Conservation (phyloP, 2,888 invertebrate genomes). For the Zeuzera pyrina region DNA sequence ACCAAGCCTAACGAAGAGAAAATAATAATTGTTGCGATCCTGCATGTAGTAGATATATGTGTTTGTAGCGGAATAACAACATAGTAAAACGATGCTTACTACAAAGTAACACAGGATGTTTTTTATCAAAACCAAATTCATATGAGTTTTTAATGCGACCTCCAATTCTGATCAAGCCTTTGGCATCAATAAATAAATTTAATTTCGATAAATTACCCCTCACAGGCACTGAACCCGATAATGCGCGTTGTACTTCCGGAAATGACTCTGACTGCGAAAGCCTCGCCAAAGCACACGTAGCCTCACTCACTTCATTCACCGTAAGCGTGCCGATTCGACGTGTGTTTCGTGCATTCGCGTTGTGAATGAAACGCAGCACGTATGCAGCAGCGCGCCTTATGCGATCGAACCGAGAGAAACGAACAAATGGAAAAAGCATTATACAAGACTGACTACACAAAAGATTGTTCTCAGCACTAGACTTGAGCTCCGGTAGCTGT, state of each 20-base stretch:
- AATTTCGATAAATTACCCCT: neutral
- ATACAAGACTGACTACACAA: no score
- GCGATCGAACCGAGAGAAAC: no score
- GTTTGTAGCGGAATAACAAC: constrained; percentile 10
- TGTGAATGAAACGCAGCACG: no score
- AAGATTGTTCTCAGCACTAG: no score
- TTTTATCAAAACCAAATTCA: constrained; percentile 9
- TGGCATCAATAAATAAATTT: constrained; percentile 2
- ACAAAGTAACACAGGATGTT: constrained; percentile 10
- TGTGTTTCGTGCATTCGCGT: no score
- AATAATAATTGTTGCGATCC: constrained; percentile 10
- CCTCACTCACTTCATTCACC: neutral
- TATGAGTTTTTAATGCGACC: constrained; percentile 5
- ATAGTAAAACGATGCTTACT: constrained; percentile 8
- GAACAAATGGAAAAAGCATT: no score
- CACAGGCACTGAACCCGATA: neutral
- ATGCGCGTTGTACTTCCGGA: neutral
- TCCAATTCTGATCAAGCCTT: constrained; percentile 7
- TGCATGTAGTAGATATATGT: constrained; percentile 8
- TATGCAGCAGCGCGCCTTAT: no score
- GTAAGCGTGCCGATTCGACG: neutral
- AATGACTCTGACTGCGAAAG: neutral
- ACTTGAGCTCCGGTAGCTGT: no score
- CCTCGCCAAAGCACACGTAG: neutral
- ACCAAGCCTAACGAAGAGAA: constrained; percentile 7